Evolutionary conservation across 92 coral and sea anemone species (phyloP).

Genomic region (Zoanthus sansibaricus): DNA sequence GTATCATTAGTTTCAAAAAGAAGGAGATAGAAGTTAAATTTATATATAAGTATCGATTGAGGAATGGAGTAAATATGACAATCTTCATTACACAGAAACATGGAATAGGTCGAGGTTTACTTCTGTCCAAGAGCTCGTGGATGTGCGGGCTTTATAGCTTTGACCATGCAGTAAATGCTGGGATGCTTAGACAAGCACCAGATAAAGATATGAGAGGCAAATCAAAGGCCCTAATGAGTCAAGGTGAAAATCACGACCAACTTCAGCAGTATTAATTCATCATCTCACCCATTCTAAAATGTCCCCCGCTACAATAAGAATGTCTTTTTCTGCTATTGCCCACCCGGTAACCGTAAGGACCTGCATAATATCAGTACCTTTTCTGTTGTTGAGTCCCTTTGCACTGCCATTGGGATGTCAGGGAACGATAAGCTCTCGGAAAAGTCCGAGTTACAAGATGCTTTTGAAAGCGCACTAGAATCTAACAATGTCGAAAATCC

Average conservation of each 20-base stretch:
- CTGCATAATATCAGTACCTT: constrained; percentile 59
- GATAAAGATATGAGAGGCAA: constrained; percentile 69
- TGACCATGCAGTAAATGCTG: constrained; percentile 73
- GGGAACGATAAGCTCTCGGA: constrained; percentile 68
- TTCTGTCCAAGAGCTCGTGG: constrained; percentile 57
- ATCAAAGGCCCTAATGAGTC: constrained; percentile 65
- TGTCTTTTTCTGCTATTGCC: constrained; percentile 70
- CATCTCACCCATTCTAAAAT: constrained; percentile 73
- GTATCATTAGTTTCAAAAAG: no score
- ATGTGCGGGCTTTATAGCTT: constrained; percentile 67
- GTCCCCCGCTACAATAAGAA: constrained; percentile 64
- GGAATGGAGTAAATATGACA: constrained; percentile 48
- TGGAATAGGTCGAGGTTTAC: constrained; percentile 44
- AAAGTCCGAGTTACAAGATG: no score
- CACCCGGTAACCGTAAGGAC: constrained; percentile 51
- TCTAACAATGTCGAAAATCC: constrained; percentile 59
- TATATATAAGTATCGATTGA: constrained; percentile 25
- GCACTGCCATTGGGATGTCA: no score
- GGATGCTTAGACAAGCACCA: constrained; percentile 67
- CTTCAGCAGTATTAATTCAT: constrained; percentile 38
- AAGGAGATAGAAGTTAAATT: constrained; percentile 57
- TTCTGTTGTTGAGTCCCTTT: no score
- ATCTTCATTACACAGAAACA: constrained; percentile 39
- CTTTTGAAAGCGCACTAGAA: constrained; percentile 53
- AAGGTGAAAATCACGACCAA: constrained; percentile 60